Percentiles rank a stretch among this genome's conserved stretches.
phyloP scores from a whole-genome alignment of 1,140 invertebrate genomes.

The Drosophila novamexicana region DNA sequence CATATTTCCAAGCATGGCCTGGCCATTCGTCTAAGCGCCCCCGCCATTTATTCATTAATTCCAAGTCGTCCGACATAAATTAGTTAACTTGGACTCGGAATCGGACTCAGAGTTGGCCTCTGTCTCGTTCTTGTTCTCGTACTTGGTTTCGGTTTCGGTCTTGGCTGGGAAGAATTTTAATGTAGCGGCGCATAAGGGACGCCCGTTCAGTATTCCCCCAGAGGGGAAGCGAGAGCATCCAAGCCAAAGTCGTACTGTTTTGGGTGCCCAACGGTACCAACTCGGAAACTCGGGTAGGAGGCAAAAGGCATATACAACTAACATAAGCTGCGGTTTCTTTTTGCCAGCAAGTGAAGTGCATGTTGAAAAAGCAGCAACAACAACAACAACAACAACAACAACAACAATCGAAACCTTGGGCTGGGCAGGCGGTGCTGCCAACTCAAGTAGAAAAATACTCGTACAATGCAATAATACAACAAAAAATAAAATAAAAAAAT shows the following conservation, averaged over 20 bases:
- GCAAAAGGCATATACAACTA: constrained; percentile 31
- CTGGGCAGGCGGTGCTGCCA: constrained; percentile 61
- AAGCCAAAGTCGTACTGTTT: constrained; percentile 7
- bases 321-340: constrained; percentile 76
- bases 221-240: constrained; percentile 8
- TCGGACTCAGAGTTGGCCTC: constrained; percentile 29
- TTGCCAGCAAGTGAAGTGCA: constrained; percentile 64
- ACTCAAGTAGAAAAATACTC: constrained; percentile 82
- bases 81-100: constrained; percentile 74
- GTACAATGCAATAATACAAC: constrained; percentile 77
- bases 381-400: constrained; percentile 30
- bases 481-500: constrained; percentile 36
- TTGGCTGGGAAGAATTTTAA: constrained; percentile 72
- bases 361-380: constrained; percentile 43
- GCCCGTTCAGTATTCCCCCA: constrained; percentile 27
- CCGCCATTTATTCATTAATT: constrained; percentile 82
- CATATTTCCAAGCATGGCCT: constrained; percentile 63
- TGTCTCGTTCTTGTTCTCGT: background rate
- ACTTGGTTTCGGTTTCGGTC: constrained; percentile 26
- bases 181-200: constrained; percentile 50
- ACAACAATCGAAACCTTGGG: constrained; percentile 22
- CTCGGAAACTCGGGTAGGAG: background rate
- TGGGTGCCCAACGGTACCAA: constrained; percentile 19
- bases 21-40: constrained; percentile 75
- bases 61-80: constrained; percentile 82